Evolutionary conservation across 2,113 vertebrate genomes (phyloP).

Genomic region (Paralichthys olivaceus): DNA sequence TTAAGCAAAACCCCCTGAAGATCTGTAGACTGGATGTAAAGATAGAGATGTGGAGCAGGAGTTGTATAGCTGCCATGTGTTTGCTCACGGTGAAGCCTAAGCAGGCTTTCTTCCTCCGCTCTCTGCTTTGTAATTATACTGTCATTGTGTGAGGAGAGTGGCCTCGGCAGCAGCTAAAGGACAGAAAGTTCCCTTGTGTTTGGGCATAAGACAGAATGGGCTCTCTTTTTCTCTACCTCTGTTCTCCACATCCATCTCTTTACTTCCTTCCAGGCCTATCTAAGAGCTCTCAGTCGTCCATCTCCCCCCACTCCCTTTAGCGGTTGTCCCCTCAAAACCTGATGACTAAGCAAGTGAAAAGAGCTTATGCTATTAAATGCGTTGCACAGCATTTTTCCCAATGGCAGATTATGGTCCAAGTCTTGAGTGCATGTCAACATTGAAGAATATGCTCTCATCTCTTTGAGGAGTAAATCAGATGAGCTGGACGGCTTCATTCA

Average conservation of each 20-base stretch:
- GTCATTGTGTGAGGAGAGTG: conserved; percentile 71
- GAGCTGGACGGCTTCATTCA: background rate
- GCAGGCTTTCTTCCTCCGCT: conserved; percentile 60
- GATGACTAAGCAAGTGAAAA: conserved; percentile 60
- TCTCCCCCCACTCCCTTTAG: conserved; percentile 13
- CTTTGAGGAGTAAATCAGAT: background rate
- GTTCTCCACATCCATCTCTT: conserved; percentile 1
- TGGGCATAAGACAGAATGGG: conserved; percentile 32
- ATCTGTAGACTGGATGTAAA: conserved; percentile 40
- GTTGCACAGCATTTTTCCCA: conserved; percentile 50
- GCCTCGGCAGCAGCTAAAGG: conserved; percentile 44
- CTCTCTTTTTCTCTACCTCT: background rate
- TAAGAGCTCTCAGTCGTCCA: background rate
- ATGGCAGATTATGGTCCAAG: conserved; percentile 23
- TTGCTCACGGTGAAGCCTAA: conserved; percentile 51
- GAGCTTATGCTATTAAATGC: conserved; percentile 48
- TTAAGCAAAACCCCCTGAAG: conserved; percentile 36
- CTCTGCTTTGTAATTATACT: conserved; percentile 70
- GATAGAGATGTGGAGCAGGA: conserved; percentile 24
- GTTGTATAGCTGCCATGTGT: conserved; percentile 58
- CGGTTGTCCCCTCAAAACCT: conserved; percentile 43
- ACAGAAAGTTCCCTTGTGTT: conserved; percentile 47
- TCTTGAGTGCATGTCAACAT: conserved; percentile 20
- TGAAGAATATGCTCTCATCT: conserved; percentile 23
- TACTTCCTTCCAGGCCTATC: background rate